These are phyloP conservation scores for Tapirus terrestris DNA, from an alignment of 2,113 vertebrate species.

Conservation along the genomic window DNA sequence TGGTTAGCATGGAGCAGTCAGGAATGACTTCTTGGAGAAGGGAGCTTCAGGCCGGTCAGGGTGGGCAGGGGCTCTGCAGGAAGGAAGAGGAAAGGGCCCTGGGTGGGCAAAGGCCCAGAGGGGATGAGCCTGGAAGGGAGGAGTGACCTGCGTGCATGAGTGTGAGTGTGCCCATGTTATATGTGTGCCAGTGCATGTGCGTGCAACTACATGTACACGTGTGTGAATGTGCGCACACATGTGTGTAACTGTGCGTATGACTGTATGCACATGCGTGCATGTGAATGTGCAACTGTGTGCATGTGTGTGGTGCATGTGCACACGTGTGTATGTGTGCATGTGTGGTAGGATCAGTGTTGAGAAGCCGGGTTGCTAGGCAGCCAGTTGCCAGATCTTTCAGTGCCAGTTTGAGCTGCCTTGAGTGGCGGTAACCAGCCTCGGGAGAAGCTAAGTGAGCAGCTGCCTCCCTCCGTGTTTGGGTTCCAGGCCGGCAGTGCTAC, in stretches of 20 bases:
- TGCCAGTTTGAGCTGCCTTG: not conserved
- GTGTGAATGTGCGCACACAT: accelerated
- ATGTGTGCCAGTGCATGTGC: not conserved
- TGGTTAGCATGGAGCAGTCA: accelerated
- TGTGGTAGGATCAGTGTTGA: not conserved
- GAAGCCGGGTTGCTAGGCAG: conserved; percentile 59
- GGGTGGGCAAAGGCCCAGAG: not conserved
- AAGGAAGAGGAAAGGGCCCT: not conserved
- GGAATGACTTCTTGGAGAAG: not conserved
- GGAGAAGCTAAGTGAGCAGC: not conserved
- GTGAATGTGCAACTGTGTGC: no score
- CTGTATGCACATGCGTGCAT: not conserved
- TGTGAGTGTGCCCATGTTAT: no score
- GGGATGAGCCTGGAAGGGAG: not conserved
- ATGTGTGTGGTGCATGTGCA: not conserved
- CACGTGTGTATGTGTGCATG: no score
- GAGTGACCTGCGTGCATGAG: not conserved
- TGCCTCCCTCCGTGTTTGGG: not conserved
- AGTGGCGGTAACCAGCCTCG: accelerated
- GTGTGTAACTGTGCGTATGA: no score
- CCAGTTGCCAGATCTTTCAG: not conserved
- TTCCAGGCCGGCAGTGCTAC: not conserved
- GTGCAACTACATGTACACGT: accelerated
- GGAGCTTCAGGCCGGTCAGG: not conserved
- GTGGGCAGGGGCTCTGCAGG: not conserved